Evolutionary conservation across 2,113 vertebrate species (phyloP).

Genomic region (Nannobrachium achirus): DNA sequence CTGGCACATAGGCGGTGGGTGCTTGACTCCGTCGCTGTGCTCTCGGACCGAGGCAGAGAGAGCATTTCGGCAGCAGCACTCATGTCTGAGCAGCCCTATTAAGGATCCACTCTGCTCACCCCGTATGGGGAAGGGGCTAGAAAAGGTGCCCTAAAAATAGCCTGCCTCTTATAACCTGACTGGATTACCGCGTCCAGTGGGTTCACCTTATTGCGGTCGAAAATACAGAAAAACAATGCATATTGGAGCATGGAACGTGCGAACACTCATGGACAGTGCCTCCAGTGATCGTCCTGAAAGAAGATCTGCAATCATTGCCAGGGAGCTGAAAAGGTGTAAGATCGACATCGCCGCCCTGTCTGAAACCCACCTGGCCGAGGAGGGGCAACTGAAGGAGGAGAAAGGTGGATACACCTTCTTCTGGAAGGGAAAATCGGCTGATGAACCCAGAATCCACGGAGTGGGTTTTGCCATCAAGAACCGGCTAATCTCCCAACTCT

Average conservation of each 20-base stretch:
- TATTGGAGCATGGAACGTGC: slow-evolving; percentile 23
- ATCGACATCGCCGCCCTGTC: slow-evolving; percentile 19
- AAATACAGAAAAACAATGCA: slow-evolving; percentile 25
- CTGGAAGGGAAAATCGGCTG: slow-evolving; percentile 17
- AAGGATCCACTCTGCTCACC: slow-evolving; percentile 37
- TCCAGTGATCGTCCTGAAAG: not conserved
- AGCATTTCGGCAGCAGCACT: slow-evolving; percentile 19
- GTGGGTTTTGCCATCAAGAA: not conserved
- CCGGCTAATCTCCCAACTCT: not conserved
- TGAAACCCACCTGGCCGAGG: slow-evolving; percentile 16
- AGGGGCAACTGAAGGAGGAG: not conserved
- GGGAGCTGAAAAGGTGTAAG: not conserved
- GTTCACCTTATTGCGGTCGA: slow-evolving; percentile 9
- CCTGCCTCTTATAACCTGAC: slow-evolving; percentile 12
- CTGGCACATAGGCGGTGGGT: no score
- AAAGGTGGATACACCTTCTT: slow-evolving; percentile 9
- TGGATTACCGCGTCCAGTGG: slow-evolving; percentile 15
- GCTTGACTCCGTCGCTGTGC: slow-evolving; percentile 18
- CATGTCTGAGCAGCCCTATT: slow-evolving; percentile 36
- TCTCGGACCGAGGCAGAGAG: slow-evolving; percentile 27
- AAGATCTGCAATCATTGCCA: not conserved
- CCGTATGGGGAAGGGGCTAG: slow-evolving; percentile 24
- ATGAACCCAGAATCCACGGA: no score
- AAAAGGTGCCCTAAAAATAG: slow-evolving; percentile 40
- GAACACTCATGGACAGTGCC: slow-evolving; percentile 12